Base-by-base conservation (phyloP, 1,140 invertebrate species). In the Pseudobourletiella spinata region DNA sequence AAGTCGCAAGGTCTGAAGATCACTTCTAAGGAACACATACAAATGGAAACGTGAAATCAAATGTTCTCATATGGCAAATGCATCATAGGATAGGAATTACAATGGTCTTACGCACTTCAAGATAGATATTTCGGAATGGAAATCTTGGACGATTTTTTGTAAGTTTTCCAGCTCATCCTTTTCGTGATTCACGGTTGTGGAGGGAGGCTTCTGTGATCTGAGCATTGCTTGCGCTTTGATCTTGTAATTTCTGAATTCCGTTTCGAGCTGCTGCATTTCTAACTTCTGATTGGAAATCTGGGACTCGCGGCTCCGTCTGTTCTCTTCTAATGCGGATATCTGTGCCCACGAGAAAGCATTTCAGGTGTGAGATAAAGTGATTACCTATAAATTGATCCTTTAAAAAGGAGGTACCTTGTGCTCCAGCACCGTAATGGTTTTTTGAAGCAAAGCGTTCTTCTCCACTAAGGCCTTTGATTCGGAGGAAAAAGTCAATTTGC, bases 121-220 rank as follows among this genome's bases (percentile, higher is more conserved):
- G 1, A 70, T 50, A n/a, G 64, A 50, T 50, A 70, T 65, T 57
- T 70, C 65, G 3, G 68, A 70, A 25, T 66, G 62, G 29, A 67
- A 70, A 29, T 70, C 65, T 61, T 70, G 68, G 24, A 70, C 62
- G 39, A 70, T 67, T 30, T 62, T 65, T 54, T 70, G 68, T 18
- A 70, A 51, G 63, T 70, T 70, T 32, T 70, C 68, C 24, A 70
- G 32, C 58, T 70, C 64, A 35, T 70, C 68, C 28, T 42, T 44
- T 8, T 64, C 63, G 15, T 52, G 20, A 3, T 20, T 32, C 16
- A 29, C 8, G 8, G 20, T 39, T 6, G 32, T 6, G 15, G 25
- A 20, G 2, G 29, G 11, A 1, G 68, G 65, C 20, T 65, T 66
- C 29, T 70, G 68, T 2, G 64, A 62, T 28, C 65, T 66, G 2